These are phyloP conservation scores for Picus viridis DNA, from an alignment of 2,797 vertebrate species.

Conservation along the genomic window DNA sequence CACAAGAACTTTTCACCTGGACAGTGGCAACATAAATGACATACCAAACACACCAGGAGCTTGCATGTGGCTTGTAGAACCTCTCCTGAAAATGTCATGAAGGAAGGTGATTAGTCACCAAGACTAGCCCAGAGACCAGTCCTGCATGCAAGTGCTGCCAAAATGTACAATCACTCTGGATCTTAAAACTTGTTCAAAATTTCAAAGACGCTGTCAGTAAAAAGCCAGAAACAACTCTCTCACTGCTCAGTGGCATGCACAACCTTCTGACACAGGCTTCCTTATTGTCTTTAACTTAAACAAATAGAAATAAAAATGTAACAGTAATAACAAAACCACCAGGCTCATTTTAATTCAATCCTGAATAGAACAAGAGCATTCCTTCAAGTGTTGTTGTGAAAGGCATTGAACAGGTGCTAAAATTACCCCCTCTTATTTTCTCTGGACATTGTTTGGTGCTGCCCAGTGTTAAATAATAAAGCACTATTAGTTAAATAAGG, in stretches of 20 bases:
- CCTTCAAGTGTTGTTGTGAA: background rate
- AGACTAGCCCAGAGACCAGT: background rate
- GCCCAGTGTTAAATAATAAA: background rate
- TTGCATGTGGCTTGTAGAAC: background rate
- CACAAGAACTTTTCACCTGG: background rate
- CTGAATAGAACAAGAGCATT: background rate
- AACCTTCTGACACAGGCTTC: background rate
- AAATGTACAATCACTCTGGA: background rate
- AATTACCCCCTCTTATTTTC: background rate
- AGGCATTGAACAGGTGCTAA: background rate
- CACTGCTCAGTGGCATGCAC: background rate
- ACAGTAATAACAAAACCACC: background rate
- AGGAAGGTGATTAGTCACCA: background rate
- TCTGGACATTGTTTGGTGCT: background rate
- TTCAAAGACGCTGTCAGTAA: background rate
- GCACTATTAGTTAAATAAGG: background rate
- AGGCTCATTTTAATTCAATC: background rate
- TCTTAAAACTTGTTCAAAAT: background rate
- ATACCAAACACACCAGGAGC: background rate
- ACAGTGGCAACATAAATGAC: background rate
- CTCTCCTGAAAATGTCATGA: background rate
- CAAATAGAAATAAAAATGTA: background rate
- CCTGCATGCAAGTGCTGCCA: fast-evolving
- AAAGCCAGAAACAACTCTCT: background rate
- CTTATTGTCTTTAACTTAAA: background rate